Percentiles rank a stretch among this genome's conserved stretches.
Evolutionary conservation across 2,888 invertebrate species (phyloP).

Genomic region (Lithophane socia): DNA sequence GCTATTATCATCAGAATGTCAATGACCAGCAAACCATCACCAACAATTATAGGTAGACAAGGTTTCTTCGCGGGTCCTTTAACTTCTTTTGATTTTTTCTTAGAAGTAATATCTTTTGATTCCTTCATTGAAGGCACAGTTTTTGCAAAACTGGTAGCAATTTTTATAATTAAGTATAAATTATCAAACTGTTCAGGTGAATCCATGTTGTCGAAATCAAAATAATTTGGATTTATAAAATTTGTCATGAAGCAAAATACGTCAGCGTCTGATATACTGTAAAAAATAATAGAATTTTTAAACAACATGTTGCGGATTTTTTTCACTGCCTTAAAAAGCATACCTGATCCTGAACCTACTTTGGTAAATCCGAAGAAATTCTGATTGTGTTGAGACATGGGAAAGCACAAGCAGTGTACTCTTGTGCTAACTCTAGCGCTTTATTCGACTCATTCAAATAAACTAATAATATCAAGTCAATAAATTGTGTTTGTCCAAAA

Average conservation of each 20-base stretch:
- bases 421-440: conserved; percentile 75
- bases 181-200: conserved; percentile 77
- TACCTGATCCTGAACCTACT: conserved; percentile 60
- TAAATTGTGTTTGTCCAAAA: conserved; percentile 77
- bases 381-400: conserved; percentile 76
- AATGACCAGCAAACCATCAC: conserved; percentile 82
- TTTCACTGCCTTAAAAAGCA: neutral
- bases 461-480: conserved; percentile 81
- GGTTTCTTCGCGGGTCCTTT: conserved; percentile 25
- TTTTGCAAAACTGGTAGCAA: conserved; percentile 77
- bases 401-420: conserved; percentile 79
- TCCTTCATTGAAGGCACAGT: conserved; percentile 41
- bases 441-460: conserved; percentile 76
- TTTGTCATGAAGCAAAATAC: conserved; percentile 82
- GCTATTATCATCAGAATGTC: conserved; percentile 79
- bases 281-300: conserved; percentile 9
- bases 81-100: conserved; percentile 1
- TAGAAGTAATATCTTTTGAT: neutral
- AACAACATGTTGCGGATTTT: neutral
- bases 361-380: conserved; percentile 80
- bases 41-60: conserved; percentile 76
- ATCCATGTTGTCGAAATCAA: conserved; percentile 73
- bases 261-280: conserved; percentile 81
- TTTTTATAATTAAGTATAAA: conserved; percentile 80
- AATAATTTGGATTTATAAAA: conserved; percentile 79